Evolutionary conservation across 2,888 invertebrate species (phyloP).

Genomic region (Diarsia brunnea): DNA sequence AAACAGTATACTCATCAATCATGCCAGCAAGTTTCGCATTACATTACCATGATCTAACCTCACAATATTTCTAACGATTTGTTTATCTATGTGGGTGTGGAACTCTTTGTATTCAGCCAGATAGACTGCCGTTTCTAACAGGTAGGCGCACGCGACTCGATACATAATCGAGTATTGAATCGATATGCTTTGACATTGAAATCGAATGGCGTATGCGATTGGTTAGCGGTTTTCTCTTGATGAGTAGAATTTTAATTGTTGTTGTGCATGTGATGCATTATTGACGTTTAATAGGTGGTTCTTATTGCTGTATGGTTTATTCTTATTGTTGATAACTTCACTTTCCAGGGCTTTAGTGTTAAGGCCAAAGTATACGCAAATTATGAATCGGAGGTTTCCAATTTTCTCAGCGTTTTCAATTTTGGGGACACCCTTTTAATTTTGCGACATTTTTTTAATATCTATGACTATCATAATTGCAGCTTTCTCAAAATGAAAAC

Average conservation of each 20-base stretch:
- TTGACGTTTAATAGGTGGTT: neutral
- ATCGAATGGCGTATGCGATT: conserved; percentile 39
- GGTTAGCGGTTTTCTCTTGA: conserved; percentile 54
- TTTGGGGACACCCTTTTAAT: neutral
- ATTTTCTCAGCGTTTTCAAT: neutral
- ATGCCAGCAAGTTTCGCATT: conserved; percentile 14
- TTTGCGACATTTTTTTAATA: too few species aligned
- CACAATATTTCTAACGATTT: conserved; percentile 41
- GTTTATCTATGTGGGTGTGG: conserved; percentile 56
- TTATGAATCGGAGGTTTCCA: neutral
- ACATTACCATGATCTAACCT: conserved; percentile 20
- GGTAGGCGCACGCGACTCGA: conserved; percentile 61
- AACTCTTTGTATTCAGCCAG: conserved; percentile 53
- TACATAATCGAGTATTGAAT: conserved; percentile 52
- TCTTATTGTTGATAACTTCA: neutral
- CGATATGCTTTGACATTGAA: conserved; percentile 67
- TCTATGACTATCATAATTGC: neutral
- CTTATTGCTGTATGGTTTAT: neutral
- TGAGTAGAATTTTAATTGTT: conserved; percentile 47
- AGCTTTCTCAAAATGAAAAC: neutral
- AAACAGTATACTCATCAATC: neutral
- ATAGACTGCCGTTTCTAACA: conserved; percentile 59
- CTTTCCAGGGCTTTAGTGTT: neutral
- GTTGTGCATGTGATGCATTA: conserved; percentile 27
- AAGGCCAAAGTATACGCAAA: neutral